Evolutionary conservation across 2,888 invertebrate species (phyloP), one percentile per base, ranked within the genome.

Genomic region (Amiota communis): DNA sequence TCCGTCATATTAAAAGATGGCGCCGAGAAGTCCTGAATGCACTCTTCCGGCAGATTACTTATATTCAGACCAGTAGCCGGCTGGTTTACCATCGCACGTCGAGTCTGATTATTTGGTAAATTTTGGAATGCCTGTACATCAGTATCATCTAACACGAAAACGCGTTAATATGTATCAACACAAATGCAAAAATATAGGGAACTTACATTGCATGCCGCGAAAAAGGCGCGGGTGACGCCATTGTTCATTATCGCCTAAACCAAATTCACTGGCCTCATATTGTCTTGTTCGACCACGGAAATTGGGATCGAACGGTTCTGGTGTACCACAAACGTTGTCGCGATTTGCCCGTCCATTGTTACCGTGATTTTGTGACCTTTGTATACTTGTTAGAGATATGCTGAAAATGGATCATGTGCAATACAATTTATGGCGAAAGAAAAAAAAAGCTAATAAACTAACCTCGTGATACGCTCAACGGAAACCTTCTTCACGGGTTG

Each of bases 191-290:
- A 36, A 17, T 53, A 1, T 11, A n/a, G n/a, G n/a, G n/a, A n/a
- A 79, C 82, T 56, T 8, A 82, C 83, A 77, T 71, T 78, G 73
- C 75, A 77, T 53, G 8, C 74, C 72, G 0, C 78, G 76, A 48
- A 78, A 82, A 69, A 80, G 71, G 13, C 74, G 71, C 13, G 81
- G 78, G 74, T 80, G 53, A 0, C 70, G 80, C 82, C 81, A 79
- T 46, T 81, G 72, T 64, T 84, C 84, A 56, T 72, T 71, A 17
- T 72, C 74, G 0, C 74, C 76, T 6, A 78, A 48, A 0, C 76
- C 82, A 15, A 80, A 80, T 0, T 77, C 77, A 11, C 67, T 23
- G 47, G 81, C 77, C 72, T 80, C 69, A 23, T 76, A 83, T 51
- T 75, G 80, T 8, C 71, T 74, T 15, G 64, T 1, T 0, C 71